Base-by-base conservation (phyloP, 2,113 vertebrate species). In the Hoplias malabaricus region DNA sequence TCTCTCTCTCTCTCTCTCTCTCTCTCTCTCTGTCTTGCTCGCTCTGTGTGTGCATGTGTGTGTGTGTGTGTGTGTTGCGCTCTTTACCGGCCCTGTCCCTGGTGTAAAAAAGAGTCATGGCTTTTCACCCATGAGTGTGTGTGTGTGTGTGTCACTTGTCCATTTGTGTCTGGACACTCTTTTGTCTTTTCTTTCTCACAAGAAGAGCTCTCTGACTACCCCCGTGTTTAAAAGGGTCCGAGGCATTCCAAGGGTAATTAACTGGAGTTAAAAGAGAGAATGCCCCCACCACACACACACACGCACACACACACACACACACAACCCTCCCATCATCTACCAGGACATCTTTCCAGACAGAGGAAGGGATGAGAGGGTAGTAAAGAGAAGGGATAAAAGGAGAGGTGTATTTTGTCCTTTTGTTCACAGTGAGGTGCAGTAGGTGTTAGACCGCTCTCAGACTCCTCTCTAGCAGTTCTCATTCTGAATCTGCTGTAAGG, bases 211-310 rank as follows among this genome's bases (percentile, higher is more conserved):
- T 88, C 88, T 82, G 80, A 85, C 87, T 92, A 89, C 90, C 90
- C n/a, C 90, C 92, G 93, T 93, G 91, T 94, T 94, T 94, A 92
- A 87, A 93, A 66, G 66, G 94, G 91, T 92, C 92, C 92, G 83
- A 89, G 88, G 89, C 88, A 90, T 94, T 97, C 90, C 93, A 87
- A 91, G 71, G 83, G 94, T 96, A 95, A 96, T 97, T 98, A 96
- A 95, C 94, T 94, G 91, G 75, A 92, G 92, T 95, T 95, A 96
- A 94, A 94, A 94, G 93, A 89, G 75, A 92, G 90, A 84, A n/a
- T 12, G 62, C 19, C 57, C 43, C 61, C 73, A 21, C n/a, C n/a
- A n/a, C n/a, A n/a, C n/a, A n/a, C n/a, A n/a, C n/a, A n/a, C n/a
- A n/a, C n/a, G n/a, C n/a, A n/a, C n/a, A n/a, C n/a, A n/a, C n/a